A percentile compares a stretch with the other conserved stretches of the same genome.
Conservation (phyloP, 1,140 invertebrate species). For the Rhopalosiphum maidis region DNA sequence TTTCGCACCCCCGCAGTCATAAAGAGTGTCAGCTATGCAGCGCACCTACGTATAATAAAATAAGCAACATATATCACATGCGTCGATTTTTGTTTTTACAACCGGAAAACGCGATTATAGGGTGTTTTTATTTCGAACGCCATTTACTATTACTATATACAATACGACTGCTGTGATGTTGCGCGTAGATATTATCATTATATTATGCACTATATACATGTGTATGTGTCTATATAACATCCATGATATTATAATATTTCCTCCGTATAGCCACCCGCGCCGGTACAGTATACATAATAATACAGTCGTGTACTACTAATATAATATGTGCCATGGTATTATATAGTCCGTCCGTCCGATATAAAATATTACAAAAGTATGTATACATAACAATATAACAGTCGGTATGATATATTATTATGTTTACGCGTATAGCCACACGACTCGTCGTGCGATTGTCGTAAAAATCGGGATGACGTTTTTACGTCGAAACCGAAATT, state of each 20-base stretch:
- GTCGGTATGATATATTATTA: not conserved
- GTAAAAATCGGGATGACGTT: slow-evolving; percentile 43
- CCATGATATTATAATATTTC: not conserved
- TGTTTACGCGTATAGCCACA: not conserved
- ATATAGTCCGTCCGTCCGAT: too few species aligned
- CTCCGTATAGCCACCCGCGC: not conserved
- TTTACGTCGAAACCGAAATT: slow-evolving; percentile 33
- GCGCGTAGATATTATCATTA: not conserved
- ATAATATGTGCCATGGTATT: too few species aligned
- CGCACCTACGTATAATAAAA: not conserved
- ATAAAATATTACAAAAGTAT: not conserved
- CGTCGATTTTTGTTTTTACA: not conserved
- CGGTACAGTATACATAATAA: too few species aligned
- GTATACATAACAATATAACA: not conserved
- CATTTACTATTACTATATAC: not conserved
- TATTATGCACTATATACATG: not conserved
- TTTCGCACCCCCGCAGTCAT: not conserved
- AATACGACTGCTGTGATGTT: not conserved
- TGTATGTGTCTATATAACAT: not conserved
- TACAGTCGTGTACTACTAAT: too few species aligned
- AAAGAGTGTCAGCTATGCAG: not conserved
- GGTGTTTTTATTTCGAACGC: not conserved
- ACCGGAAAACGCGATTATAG: not conserved
- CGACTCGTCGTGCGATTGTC: not conserved
- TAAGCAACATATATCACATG: not conserved